Percentiles rank a stretch among this genome's conserved stretches.
phyloP scores from a whole-genome alignment of 1,140 invertebrate genomes.

The Latrodectus geometricus region DNA sequence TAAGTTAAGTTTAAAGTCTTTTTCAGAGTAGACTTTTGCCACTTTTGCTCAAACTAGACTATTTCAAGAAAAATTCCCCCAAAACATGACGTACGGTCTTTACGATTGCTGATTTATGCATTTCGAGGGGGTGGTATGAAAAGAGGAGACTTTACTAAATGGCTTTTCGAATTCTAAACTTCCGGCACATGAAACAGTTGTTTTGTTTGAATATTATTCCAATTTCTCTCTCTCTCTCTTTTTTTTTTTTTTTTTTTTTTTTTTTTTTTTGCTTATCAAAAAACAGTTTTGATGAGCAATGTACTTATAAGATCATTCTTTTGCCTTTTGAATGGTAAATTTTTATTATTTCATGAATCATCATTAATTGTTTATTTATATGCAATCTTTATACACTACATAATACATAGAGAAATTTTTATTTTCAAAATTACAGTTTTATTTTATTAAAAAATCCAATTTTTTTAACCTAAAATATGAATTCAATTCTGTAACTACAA shows the following conservation, averaged over 20 bases:
- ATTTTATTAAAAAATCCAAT: too few species aligned
- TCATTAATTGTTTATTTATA: too few species aligned
- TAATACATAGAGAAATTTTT: too few species aligned
- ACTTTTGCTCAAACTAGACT: neutral
- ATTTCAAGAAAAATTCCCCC: neutral
- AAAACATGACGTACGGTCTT: neutral
- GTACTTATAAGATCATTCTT: too few species aligned
- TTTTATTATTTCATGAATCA: too few species aligned
- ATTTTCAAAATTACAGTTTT: too few species aligned
- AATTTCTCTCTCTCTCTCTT: neutral
- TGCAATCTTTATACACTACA: too few species aligned
- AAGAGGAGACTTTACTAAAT: neutral
- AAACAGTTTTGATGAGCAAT: too few species aligned
- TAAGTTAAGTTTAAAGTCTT: neutral
- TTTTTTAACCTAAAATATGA: too few species aligned
- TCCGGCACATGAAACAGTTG: neutral
- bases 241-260: neutral
- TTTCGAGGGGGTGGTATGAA: neutral
- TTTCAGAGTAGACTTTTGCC: slow-evolving; percentile 6
- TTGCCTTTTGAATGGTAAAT: too few species aligned
- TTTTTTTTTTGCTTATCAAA: neutral
- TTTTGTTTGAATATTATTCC: neutral
- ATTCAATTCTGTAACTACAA: too few species aligned
- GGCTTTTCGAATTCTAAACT: slow-evolving; percentile 23
- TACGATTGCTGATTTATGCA: slow-evolving; percentile 39